Conservation (phyloP, 2,888 invertebrate genomes). For the Scaptomyza reducta region DNA sequence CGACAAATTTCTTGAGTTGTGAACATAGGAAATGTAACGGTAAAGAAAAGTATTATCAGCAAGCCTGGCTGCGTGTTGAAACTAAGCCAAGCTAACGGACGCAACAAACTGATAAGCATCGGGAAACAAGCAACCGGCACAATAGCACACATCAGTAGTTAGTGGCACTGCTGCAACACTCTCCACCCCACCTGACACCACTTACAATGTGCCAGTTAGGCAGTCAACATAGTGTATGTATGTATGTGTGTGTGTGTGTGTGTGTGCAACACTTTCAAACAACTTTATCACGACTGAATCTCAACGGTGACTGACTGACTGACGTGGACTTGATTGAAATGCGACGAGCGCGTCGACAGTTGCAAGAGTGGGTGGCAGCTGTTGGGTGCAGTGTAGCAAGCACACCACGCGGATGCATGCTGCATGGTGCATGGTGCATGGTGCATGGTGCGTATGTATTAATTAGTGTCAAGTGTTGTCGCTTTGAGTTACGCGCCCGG, state of each 20-base stretch:
- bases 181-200: not conserved
- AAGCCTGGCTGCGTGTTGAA: conserved; percentile 55
- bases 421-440: conserved; percentile 15
- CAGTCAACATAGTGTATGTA: conserved; percentile 45
- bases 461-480: conserved; percentile 82
- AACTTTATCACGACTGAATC: conserved; percentile 78
- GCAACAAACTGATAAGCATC: conserved; percentile 75
- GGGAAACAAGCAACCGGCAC: conserved; percentile 41
- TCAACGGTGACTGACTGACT: conserved; percentile 52
- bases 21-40: conserved; percentile 64
- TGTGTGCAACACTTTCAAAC: conserved; percentile 75
- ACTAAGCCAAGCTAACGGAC: conserved; percentile 67
- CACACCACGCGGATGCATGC: not conserved
- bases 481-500: conserved; percentile 80
- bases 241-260: conserved; percentile 35
- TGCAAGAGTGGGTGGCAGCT: conserved; percentile 71
- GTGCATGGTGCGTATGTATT: conserved; percentile 73
- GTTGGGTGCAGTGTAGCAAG: conserved; percentile 2
- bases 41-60: conserved; percentile 62
- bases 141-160: conserved; percentile 48
- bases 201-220: conserved; percentile 66
- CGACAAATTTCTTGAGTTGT: conserved; percentile 17
- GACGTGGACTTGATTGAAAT: conserved; percentile 75
- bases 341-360: conserved; percentile 69
- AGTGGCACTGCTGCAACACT: too few species aligned